Base-by-base conservation (phyloP, 2,888 invertebrate genomes). In the Nephrotoma flavescens region DNA sequence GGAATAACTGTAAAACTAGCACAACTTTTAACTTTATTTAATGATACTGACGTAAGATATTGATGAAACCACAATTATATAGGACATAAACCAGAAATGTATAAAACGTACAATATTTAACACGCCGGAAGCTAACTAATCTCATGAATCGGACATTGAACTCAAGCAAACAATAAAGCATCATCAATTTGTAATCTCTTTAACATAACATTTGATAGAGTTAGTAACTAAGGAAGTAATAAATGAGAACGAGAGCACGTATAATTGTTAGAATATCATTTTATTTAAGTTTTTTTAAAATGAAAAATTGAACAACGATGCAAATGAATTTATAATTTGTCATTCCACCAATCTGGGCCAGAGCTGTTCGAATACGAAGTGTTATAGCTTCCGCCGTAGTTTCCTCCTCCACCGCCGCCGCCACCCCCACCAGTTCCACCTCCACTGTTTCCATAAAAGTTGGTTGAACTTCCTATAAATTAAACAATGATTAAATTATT, bases 341-440 rank as follows among this genome's bases (percentile, higher is more conserved):
- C 71, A 57, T 90, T 91, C 93, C 93, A 93, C 93, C 93, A 93
- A 87, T 93, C 93, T 52, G 92, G 91, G 87, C 91, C 92, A 88
- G 90, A 90, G 88, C 90, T 90, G 88, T 90, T 90, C 87, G 90
- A 89, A 85, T 91, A 92, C 87, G 92, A 91, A 87, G 92, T 92
- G 87, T 92, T 92, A 87, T 92, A 90, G 45, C 90, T 90, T 87
- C 92, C 93, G 88, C 93, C 93, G 85, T 93, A 91, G 87, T 93
- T 92, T 87, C 93, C 92, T 87, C 93, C 92, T 89, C 93, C 93
- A 87, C 92, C 91, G 88, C 92, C 91, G 86, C 90, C 89, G 9
- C 90, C 90, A 87, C 91, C 91, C 0, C 93, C 93, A 87, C 92
- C 91, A 88, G 92, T 91, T 86, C 90, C 90, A 11, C 90, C 90